Conservation (phyloP, 2,113 vertebrate species). For the Salvelinus fontinalis region DNA sequence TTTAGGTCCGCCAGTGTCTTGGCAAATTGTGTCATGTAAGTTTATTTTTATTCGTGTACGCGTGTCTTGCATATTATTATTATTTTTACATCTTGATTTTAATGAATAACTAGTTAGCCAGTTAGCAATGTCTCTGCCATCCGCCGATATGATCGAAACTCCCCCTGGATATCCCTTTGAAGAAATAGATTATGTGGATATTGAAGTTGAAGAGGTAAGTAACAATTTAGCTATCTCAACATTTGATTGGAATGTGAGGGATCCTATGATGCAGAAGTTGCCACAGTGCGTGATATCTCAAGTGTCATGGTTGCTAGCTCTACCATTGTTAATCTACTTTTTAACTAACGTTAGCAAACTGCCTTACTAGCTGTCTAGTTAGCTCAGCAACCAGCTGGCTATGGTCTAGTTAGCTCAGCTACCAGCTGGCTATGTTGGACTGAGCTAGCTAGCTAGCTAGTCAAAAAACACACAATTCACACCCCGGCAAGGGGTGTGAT, state of each 20-base stretch:
- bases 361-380: conserved; percentile 7
- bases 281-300: neutral
- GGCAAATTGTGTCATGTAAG: neutral
- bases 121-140: conserved; percentile 81
- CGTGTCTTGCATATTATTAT: conserved; percentile 12
- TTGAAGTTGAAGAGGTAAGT: conserved; percentile 94
- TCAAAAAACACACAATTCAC: conserved; percentile 7
- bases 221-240: neutral
- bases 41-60: neutral
- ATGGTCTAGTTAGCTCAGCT: conserved; percentile 1
- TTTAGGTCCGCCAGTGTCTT: neutral
- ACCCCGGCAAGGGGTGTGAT: conserved; percentile 93
- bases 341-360: no score
- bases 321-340: neutral
- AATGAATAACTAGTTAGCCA: conserved; percentile 62
- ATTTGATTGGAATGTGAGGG: neutral
- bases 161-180: conserved; percentile 93
- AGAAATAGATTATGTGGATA: conserved; percentile 94
- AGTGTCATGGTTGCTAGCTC: no score
- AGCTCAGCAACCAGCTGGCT: neutral
- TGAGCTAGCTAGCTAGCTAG: conserved; percentile 9
- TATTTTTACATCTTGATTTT: conserved; percentile 17
- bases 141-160: conserved; percentile 91
- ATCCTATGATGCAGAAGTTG: neutral
- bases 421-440: neutral